phyloP scores from a whole-genome alignment of 2,113 vertebrate genomes.

The Chiloscyllium plagiosum region DNA sequence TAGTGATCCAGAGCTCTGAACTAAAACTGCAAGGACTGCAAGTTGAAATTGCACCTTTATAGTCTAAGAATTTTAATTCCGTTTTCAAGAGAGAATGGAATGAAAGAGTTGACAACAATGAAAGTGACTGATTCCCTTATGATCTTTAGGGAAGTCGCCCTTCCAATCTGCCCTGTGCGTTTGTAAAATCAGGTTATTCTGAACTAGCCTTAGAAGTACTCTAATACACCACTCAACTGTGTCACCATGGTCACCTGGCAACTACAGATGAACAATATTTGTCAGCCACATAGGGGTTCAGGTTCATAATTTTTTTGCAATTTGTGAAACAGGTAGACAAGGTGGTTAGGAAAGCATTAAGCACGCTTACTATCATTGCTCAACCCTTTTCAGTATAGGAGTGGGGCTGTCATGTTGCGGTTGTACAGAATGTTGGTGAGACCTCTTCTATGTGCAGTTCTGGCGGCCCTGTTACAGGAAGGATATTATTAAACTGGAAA shows the following conservation, averaged over 20 bases:
- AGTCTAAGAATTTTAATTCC: background rate
- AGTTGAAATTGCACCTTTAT: background rate
- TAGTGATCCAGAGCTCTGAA: background rate
- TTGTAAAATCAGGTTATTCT: background rate
- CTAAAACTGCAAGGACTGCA: background rate
- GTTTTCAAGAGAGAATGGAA: background rate
- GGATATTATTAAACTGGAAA: too few relatives aligned
- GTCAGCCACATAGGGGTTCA: background rate
- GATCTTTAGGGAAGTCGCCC: background rate
- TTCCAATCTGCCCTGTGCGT: background rate
- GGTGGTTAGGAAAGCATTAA: too few relatives aligned
- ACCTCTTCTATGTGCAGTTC: too few relatives aligned
- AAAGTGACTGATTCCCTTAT: background rate
- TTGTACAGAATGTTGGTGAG: too few relatives aligned
- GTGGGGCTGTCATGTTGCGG: too few relatives aligned
- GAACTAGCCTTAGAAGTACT: background rate
- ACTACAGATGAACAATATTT: background rate
- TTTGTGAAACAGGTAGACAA: too few relatives aligned
- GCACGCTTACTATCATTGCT: too few relatives aligned
- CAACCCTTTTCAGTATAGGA: too few relatives aligned
- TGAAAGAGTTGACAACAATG: background rate
- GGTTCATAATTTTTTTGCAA: too few relatives aligned
- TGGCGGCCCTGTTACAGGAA: too few relatives aligned
- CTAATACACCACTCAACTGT: background rate
- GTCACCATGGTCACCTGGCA: background rate